Evolutionary conservation across 2,888 invertebrate genomes (phyloP).

Genomic region (Cataglyphis altisquamis): DNA sequence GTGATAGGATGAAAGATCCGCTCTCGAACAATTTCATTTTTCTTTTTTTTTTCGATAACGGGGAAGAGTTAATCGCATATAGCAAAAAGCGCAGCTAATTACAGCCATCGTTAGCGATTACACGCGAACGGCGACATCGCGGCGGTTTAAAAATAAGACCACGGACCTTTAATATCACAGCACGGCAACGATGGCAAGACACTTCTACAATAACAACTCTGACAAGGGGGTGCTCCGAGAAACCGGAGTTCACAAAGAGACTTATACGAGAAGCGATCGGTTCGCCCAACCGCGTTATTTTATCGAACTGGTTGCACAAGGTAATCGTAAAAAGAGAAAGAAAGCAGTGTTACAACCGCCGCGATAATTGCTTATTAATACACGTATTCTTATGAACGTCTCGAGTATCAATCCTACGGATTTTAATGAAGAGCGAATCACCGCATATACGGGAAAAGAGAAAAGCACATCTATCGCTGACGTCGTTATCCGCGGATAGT

Average conservation of each 20-base stretch:
- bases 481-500: slow-evolving; percentile 27
- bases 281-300: slow-evolving; percentile 62
- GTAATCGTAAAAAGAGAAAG: slow-evolving; percentile 39
- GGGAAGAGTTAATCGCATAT: neutral
- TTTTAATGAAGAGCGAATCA: slow-evolving; percentile 46
- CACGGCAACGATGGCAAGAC: slow-evolving; percentile 23
- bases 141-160: slow-evolving; percentile 58
- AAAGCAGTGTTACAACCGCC: slow-evolving; percentile 8
- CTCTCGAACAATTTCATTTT: neutral
- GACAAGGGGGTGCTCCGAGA: slow-evolving; percentile 34
- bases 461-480: neutral
- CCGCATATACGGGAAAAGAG: neutral
- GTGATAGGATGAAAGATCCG: neutral
- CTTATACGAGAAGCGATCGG: slow-evolving; percentile 56
- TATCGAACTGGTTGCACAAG: slow-evolving; percentile 67
- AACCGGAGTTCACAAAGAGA: slow-evolving; percentile 57
- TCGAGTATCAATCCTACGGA: slow-evolving; percentile 22
- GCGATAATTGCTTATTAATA: slow-evolving; percentile 55
- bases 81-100: slow-evolving; percentile 26
- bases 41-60: neutral
- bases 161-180: slow-evolving; percentile 48
- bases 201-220: slow-evolving; percentile 57
- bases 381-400: neutral
- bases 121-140: slow-evolving; percentile 5
- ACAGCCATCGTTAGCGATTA: slow-evolving; percentile 29